Percentiles rank a stretch among this genome's conserved stretches.
Evolutionary conservation across 2,797 vertebrate species (phyloP).

Genomic region (Artibeus jamaicensis): DNA sequence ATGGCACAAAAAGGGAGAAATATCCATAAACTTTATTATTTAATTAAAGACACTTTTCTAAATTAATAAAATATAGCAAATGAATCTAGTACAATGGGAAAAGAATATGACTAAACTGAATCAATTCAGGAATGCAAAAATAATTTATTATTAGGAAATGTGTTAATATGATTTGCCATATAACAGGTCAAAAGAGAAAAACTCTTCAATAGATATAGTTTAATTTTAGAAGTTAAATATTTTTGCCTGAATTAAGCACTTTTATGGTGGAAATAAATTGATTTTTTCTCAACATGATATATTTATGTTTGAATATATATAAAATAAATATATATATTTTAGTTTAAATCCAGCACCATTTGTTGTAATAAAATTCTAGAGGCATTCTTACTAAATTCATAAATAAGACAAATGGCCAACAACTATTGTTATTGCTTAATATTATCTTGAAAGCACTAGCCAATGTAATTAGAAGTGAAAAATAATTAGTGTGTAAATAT

Average conservation of each 20-base stretch:
- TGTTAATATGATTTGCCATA: background rate
- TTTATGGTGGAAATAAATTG: background rate
- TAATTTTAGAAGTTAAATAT: background rate
- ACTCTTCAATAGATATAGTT: background rate
- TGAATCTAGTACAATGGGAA: background rate
- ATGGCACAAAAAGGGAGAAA: background rate
- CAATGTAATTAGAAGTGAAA: background rate
- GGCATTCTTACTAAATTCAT: background rate
- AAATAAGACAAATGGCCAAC: background rate
- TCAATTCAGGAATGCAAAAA: background rate
- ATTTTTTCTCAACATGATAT: background rate
- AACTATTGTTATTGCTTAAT: background rate
- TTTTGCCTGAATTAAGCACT: background rate
- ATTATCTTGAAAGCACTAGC: background rate
- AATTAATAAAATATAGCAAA: background rate
- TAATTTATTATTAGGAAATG: background rate
- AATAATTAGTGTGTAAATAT: background rate
- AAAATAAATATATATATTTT: background rate
- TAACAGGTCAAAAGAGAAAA: background rate
- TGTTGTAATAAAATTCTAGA: conserved; percentile 16
- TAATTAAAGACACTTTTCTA: background rate
- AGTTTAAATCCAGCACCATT: background rate
- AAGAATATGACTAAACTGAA: background rate
- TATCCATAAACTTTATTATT: background rate
- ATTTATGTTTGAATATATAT: no score